Conservation (phyloP, 2,888 invertebrate species). For the Leucophenga maculata region DNA sequence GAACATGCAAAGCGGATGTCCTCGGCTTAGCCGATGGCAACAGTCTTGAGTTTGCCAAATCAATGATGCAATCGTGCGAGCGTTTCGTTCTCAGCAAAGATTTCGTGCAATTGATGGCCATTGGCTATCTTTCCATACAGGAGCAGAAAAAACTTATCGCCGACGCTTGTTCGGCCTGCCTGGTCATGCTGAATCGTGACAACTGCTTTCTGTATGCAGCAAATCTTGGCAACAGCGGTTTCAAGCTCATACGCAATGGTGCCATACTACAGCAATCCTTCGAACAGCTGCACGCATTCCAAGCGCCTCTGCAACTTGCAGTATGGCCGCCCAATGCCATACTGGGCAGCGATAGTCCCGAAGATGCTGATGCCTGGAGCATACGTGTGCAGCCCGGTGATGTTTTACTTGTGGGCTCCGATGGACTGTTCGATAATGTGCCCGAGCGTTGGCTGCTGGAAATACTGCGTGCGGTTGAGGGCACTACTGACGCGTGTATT, state of each 20-base stretch:
- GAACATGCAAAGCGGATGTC: too few relatives aligned
- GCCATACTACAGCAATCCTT: constrained; percentile 92
- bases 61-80: too few relatives aligned
- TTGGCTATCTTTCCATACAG: constrained; percentile 88
- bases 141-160: constrained; percentile 93
- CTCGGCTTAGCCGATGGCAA: too few relatives aligned
- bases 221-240: constrained; percentile 99
- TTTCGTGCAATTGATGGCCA: too few relatives aligned
- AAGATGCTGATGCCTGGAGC: constrained; percentile 90
- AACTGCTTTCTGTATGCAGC: constrained; percentile 94
- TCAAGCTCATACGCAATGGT: constrained; percentile 90
- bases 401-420: constrained; percentile 94
- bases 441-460: constrained; percentile 91
- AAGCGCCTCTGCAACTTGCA: constrained; percentile 97
- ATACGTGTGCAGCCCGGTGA: constrained; percentile 92
- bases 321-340: constrained; percentile 92
- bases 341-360: constrained; percentile 92
- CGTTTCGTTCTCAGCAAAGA: too few relatives aligned
- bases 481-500: constrained; percentile 81
- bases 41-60: too few relatives aligned
- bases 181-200: constrained; percentile 92
- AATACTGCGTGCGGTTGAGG: constrained; percentile 84
- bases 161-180: constrained; percentile 98
- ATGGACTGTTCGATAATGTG: constrained; percentile 98
- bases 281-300: constrained; percentile 99